These are phyloP conservation scores for Cerastoderma edule DNA, from an alignment of 2,888 invertebrate genomes.

Conservation along the genomic window DNA sequence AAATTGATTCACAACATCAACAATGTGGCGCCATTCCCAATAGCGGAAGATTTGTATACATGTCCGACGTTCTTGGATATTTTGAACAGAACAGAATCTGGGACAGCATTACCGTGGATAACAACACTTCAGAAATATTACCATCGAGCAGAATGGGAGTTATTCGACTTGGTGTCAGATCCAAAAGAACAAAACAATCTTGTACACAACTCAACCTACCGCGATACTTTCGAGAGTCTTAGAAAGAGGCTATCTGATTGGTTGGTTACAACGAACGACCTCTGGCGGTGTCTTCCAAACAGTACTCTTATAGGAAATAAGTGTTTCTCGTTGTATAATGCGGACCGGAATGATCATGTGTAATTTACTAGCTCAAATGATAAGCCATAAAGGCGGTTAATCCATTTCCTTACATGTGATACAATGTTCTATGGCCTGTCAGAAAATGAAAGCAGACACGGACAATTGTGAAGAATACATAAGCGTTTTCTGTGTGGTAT, in stretches of 20 bases:
- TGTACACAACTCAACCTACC: constrained; percentile 84
- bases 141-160: constrained; percentile 93
- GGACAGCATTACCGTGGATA: constrained; percentile 90
- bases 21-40: constrained; percentile 93
- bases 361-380: background rate
- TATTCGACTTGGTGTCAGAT: constrained; percentile 92
- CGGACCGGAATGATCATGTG: background rate
- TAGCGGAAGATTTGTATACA: constrained; percentile 95
- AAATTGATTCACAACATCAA: constrained; percentile 97
- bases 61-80: constrained; percentile 95
- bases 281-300: constrained; percentile 94
- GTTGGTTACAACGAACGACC: constrained; percentile 91
- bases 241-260: constrained; percentile 87
- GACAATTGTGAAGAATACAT: background rate
- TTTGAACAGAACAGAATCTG: constrained; percentile 87
- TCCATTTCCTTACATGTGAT: no score
- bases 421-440: background rate
- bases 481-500: no score
- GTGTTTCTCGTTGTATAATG: constrained; percentile 23
- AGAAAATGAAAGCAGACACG: background rate
- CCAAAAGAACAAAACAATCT: constrained; percentile 90
- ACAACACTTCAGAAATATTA: constrained; percentile 91
- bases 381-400: background rate
- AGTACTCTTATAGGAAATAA: constrained; percentile 87
- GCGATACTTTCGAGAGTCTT: constrained; percentile 85